Evolutionary conservation across 2,113 vertebrate species (phyloP).

Genomic region (Paradisaea rubra): DNA sequence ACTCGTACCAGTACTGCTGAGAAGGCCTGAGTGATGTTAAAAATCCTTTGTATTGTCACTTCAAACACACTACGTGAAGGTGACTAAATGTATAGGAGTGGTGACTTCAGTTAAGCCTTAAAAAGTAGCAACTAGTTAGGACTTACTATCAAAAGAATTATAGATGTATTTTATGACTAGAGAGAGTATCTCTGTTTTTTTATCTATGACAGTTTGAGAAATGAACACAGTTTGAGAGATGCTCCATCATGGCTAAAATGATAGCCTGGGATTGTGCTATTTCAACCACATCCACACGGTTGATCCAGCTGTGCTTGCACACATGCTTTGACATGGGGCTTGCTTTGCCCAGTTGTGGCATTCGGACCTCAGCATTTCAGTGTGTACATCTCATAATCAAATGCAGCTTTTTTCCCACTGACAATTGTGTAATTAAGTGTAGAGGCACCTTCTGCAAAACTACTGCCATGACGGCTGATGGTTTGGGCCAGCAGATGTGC

Average conservation of each 20-base stretch:
- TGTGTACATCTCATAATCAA: not conserved
- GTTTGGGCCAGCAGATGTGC: not conserved
- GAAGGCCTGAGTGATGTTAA: not conserved
- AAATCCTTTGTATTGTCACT: not conserved
- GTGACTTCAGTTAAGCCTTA: not conserved
- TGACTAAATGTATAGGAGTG: not conserved
- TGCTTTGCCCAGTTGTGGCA: not conserved
- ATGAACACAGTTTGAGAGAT: not conserved
- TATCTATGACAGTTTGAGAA: not conserved
- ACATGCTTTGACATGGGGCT: fast-evolving
- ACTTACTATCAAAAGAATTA: not conserved
- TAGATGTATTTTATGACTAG: not conserved
- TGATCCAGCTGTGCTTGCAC: not conserved
- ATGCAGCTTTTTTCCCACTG: not conserved
- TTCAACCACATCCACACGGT: not conserved
- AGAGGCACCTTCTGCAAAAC: not conserved
- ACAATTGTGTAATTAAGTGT: not conserved
- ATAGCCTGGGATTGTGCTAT: not conserved
- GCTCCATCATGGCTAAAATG: not conserved
- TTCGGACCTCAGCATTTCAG: not conserved
- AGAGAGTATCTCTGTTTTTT: fast-evolving
- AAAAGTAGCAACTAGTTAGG: not conserved
- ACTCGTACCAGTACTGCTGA: not conserved
- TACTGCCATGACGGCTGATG: not conserved
- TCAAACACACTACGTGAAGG: not conserved